A percentile compares a stretch with the other conserved stretches of the same genome.
Conservation (phyloP, 1,140 invertebrate species). For the Hestina assimilis region DNA sequence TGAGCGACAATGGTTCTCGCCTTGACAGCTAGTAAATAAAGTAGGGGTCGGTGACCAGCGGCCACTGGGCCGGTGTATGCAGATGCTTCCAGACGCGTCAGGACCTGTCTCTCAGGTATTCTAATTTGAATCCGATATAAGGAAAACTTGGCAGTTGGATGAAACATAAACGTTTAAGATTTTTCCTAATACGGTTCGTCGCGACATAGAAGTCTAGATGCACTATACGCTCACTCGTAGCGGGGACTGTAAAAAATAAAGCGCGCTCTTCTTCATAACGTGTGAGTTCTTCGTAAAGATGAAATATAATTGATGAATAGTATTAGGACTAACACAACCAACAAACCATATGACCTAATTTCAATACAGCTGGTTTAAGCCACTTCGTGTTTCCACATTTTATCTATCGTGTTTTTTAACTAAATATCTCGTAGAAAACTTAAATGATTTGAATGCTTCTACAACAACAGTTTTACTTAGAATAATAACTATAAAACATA, state of each 20-base stretch:
- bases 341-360: too few relatives aligned
- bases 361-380: too few relatives aligned
- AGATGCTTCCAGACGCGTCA: not conserved
- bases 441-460: too few relatives aligned
- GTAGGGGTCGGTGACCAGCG: not conserved
- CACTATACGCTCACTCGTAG: not conserved
- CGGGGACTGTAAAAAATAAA: not conserved
- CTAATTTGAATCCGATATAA: constrained; percentile 14
- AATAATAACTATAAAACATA: too few relatives aligned
- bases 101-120: constrained; percentile 17
- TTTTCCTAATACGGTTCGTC: not conserved
- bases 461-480: too few relatives aligned
- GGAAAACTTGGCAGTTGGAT: constrained; percentile 9
- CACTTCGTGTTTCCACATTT: too few relatives aligned
- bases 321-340: too few relatives aligned
- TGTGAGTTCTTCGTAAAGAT: too few relatives aligned
- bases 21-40: not conserved
- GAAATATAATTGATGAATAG: too few relatives aligned
- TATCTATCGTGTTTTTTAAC: too few relatives aligned
- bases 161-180: constrained; percentile 3
- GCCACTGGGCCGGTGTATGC: not conserved
- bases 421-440: too few relatives aligned
- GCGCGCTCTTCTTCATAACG: too few relatives aligned
- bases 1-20: not conserved
- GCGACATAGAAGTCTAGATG: not conserved